Evolutionary conservation across 2,888 invertebrate species (phyloP).

Genomic region (Dicyrtoma fusca): DNA sequence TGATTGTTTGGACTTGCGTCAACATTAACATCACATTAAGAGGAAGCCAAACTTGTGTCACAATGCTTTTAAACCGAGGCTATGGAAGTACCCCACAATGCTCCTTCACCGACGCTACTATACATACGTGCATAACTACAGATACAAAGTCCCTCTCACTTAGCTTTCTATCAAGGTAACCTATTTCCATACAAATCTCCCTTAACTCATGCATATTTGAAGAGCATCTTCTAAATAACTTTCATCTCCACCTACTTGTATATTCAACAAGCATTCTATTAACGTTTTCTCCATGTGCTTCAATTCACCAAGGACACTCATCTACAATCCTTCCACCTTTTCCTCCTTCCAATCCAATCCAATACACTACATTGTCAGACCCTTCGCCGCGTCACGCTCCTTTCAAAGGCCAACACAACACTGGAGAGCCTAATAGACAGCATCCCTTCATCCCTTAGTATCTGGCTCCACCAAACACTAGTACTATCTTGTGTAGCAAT

Average conservation of each 20-base stretch:
- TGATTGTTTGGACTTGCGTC: no score
- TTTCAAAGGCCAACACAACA: no score
- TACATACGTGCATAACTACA: conserved; percentile 5
- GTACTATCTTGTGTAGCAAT: background rate
- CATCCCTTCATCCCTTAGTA: background rate
- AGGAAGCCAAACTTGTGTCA: no score
- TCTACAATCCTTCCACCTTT: no score
- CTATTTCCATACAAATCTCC: conserved; percentile 35
- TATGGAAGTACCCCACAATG: no score
- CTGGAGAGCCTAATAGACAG: no score
- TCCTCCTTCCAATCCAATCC: background rate
- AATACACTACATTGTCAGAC: background rate
- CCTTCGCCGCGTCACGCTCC: no score
- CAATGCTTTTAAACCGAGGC: no score
- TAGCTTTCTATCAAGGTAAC: conserved; percentile 33
- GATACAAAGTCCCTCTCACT: conserved; percentile 13
- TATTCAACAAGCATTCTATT: conserved; percentile 33
- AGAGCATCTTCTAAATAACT: conserved; percentile 27
- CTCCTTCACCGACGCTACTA: background rate
- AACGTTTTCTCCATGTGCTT: conserved; percentile 18
- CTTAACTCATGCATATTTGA: conserved; percentile 34
- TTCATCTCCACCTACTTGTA: conserved; percentile 29
- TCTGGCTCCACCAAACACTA: background rate
- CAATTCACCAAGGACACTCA: no score
- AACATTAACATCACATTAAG: no score